These are phyloP conservation scores for Euspilapteryx auroguttella DNA, from an alignment of 2,888 invertebrate genomes.

Conservation along the genomic window DNA sequence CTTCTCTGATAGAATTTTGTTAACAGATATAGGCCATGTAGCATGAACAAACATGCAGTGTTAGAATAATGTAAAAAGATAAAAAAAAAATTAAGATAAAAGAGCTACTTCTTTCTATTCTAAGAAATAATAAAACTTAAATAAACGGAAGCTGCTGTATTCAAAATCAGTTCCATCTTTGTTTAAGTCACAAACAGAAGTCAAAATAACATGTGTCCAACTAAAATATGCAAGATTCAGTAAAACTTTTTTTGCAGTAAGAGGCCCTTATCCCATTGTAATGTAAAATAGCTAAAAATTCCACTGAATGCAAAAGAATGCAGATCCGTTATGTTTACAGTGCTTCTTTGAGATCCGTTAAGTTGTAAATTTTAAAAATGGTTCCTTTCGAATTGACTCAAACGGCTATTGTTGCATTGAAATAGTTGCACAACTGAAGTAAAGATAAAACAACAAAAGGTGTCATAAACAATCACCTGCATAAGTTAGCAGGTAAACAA, in stretches of 20 bases:
- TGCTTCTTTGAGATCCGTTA: conserved; percentile 35
- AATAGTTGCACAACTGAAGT: conserved; percentile 37
- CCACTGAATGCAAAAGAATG: conserved; percentile 24
- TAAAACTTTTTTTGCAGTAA: neutral
- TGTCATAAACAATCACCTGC: conserved; percentile 42
- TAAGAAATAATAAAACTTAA: neutral
- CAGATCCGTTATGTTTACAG: conserved; percentile 46
- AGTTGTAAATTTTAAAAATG: conserved; percentile 25
- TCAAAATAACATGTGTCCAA: conserved; percentile 28
- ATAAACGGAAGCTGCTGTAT: neutral
- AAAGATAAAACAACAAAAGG: conserved; percentile 25
- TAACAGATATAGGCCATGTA: no score
- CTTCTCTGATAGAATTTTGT: no score
- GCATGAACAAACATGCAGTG: no score
- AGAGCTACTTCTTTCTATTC: no score
- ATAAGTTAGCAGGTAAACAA: conserved; percentile 42
- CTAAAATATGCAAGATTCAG: neutral
- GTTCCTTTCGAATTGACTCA: conserved; percentile 20
- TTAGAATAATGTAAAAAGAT: no score
- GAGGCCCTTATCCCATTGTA: conserved; percentile 17
- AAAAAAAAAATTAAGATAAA: no score
- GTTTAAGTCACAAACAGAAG: conserved; percentile 22
- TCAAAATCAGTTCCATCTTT: conserved; percentile 8
- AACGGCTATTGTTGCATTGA: conserved; percentile 11
- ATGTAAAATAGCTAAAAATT: conserved; percentile 35